Evolutionary conservation across 1,140 invertebrate genomes (phyloP).

Genomic region (Caenorhabditis remanei): DNA sequence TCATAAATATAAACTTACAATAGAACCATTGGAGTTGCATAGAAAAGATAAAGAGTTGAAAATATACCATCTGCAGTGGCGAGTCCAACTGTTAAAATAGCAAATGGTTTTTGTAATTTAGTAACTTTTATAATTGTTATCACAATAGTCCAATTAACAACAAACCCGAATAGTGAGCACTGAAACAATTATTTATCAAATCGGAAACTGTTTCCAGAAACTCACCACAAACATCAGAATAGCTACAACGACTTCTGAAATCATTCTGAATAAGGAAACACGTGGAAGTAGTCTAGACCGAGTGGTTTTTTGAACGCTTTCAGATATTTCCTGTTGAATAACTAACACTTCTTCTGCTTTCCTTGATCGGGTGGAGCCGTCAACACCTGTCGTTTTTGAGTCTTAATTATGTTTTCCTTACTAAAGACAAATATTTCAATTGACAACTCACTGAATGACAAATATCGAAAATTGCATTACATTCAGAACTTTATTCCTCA

Average conservation of each 20-base stretch:
- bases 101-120: constrained; percentile 31
- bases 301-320: not conserved
- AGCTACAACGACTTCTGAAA: not conserved
- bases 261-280: not conserved
- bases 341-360: not conserved
- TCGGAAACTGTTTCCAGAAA: not conserved
- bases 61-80: not conserved
- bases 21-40: constrained; percentile 39
- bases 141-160: not conserved
- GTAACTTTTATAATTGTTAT: not conserved
- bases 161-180: not conserved
- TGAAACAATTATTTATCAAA: not conserved
- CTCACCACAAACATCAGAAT: not conserved
- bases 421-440: no score
- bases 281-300: not conserved
- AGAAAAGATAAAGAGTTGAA: not conserved
- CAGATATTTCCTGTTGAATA: no score
- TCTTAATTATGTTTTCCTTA: not conserved
- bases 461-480: not conserved
- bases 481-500: not conserved
- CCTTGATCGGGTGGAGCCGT: not conserved
- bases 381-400: constrained; percentile 2
- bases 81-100: constrained; percentile 5
- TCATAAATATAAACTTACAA: not conserved
- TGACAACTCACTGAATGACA: not conserved